Evolutionary conservation across 2,113 vertebrate genomes (phyloP).

Genomic region (Alligator sinensis): DNA sequence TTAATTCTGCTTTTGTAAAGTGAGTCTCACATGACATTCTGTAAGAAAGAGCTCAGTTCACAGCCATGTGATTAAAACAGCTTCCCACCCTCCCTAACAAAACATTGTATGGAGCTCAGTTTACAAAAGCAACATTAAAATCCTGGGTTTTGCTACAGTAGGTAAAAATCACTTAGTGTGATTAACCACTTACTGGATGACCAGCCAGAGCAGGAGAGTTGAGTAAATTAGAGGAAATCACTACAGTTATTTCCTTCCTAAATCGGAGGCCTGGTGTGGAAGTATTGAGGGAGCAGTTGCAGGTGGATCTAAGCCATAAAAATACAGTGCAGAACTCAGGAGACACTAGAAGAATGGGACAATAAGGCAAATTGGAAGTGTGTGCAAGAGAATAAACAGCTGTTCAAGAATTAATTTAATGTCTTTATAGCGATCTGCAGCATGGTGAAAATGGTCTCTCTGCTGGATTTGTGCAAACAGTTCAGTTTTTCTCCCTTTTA

Average conservation of each 20-base stretch:
- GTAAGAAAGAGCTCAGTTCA: slow-evolving; percentile 48
- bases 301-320: background rate
- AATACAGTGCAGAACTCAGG: background rate
- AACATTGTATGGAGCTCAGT: slow-evolving; percentile 40
- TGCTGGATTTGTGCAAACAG: background rate
- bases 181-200: slow-evolving; percentile 51
- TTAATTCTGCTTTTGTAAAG: slow-evolving; percentile 38
- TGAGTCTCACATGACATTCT: slow-evolving; percentile 21
- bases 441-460: background rate
- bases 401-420: background rate
- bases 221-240: background rate
- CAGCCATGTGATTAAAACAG: slow-evolving; percentile 28
- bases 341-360: background rate
- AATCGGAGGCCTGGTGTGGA: background rate
- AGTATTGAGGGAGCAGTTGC: background rate
- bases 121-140: slow-evolving; percentile 49
- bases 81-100: slow-evolving; percentile 4
- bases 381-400: background rate
- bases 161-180: slow-evolving; percentile 31
- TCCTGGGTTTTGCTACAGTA: background rate
- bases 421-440: background rate
- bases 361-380: background rate
- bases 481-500: background rate
- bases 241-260: slow-evolving; percentile 1
- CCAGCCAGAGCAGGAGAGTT: background rate